Conservation (phyloP, 1,140 invertebrate species). For the Drosophila ananassae region DNA sequence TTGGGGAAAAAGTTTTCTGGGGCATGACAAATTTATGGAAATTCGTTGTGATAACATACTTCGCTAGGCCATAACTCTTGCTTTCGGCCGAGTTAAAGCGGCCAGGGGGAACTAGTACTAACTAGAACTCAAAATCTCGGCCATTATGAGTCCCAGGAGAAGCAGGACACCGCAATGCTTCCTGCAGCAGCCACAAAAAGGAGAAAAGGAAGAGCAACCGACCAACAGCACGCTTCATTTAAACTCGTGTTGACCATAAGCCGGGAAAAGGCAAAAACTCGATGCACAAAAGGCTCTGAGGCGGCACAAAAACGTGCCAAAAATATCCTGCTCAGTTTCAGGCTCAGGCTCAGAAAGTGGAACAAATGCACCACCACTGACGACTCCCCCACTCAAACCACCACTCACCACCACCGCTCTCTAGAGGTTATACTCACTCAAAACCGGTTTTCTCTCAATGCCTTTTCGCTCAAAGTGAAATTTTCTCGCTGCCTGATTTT, state of each 20-base stretch:
- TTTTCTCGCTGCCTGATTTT: slow-evolving; percentile 12
- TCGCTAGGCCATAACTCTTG: slow-evolving; percentile 2
- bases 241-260: slow-evolving; percentile 54
- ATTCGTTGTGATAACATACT: slow-evolving; percentile 7
- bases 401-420: no score
- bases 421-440: slow-evolving; percentile 16
- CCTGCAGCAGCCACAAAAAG: slow-evolving; percentile 43
- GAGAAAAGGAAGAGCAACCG: neutral
- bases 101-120: slow-evolving; percentile 10
- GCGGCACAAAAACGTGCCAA: slow-evolving; percentile 49
- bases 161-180: slow-evolving; percentile 55
- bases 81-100: neutral
- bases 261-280: slow-evolving; percentile 53
- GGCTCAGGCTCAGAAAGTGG: slow-evolving; percentile 62
- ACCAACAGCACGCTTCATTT: slow-evolving; percentile 60
- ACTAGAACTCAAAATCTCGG: slow-evolving; percentile 58
- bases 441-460: slow-evolving; percentile 20
- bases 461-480: slow-evolving; percentile 22
- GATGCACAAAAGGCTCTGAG: slow-evolving; percentile 54
- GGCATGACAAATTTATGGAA: slow-evolving; percentile 29
- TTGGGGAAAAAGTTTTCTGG: slow-evolving; percentile 16
- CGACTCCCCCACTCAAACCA: slow-evolving; percentile 16
- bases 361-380: slow-evolving; percentile 51
- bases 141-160: slow-evolving; percentile 66
- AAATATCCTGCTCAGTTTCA: slow-evolving; percentile 54